Conservation (phyloP, 1,140 invertebrate species). For the Andrena cerasifolii region DNA sequence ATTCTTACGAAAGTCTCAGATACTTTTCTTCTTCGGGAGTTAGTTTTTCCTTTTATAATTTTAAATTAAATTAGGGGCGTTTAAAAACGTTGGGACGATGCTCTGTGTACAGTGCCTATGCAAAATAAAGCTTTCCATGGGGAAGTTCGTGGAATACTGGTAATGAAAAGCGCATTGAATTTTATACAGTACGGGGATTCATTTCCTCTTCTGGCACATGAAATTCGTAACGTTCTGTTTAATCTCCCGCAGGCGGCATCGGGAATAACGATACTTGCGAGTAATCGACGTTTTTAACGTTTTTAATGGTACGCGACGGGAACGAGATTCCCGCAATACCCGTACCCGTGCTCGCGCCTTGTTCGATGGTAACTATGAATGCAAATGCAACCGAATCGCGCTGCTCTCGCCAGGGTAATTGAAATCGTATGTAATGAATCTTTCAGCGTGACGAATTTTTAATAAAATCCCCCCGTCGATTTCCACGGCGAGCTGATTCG, state of each 20-base stretch:
- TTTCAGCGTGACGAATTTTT: conserved; percentile 10
- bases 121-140: too few relatives aligned
- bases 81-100: too few relatives aligned
- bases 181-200: too few relatives aligned
- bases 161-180: too few relatives aligned
- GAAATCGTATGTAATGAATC: conserved; percentile 35
- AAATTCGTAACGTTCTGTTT: too few relatives aligned
- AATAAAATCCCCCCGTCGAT: conserved; percentile 1
- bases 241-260: neutral
- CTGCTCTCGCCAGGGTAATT: neutral
- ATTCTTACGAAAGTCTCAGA: neutral
- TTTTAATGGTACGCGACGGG: neutral
- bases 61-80: too few relatives aligned
- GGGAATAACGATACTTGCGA: neutral
- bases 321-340: neutral
- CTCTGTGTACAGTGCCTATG: too few relatives aligned
- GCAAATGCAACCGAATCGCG: conserved; percentile 9
- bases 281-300: conserved; percentile 27
- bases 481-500: neutral
- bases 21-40: neutral
- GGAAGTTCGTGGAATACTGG: too few relatives aligned
- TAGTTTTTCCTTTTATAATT: too few relatives aligned
- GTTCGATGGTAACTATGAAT: conserved; percentile 5
- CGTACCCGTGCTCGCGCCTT: neutral
- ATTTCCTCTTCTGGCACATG: too few relatives aligned